Evolutionary conservation across 2,888 invertebrate species (phyloP).

Genomic region (Siphlonurus alternatus): DNA sequence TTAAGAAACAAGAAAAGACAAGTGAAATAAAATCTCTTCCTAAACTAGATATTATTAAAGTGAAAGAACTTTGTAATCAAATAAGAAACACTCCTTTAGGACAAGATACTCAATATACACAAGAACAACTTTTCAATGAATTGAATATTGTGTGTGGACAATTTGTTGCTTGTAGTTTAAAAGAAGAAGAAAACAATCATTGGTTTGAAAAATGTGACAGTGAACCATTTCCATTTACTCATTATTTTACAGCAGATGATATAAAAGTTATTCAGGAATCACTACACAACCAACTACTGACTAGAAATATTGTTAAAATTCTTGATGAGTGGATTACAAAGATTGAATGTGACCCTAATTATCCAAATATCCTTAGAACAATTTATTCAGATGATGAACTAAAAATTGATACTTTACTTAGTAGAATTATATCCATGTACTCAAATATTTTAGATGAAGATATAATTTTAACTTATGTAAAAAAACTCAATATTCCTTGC

Average conservation of each 20-base stretch:
- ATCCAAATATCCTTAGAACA: conserved; percentile 13
- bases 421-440: conserved; percentile 22
- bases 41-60: background rate
- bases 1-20: background rate
- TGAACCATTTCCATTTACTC: conserved; percentile 17
- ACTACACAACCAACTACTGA: conserved; percentile 15
- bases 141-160: background rate
- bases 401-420: conserved; percentile 21
- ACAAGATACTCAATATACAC: background rate
- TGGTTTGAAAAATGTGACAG: background rate
- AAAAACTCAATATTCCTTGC: conserved; percentile 16
- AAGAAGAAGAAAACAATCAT: conserved; percentile 9
- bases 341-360: conserved; percentile 5
- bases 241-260: conserved; percentile 16
- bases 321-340: conserved; percentile 13
- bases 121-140: background rate
- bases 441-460: conserved; percentile 19
- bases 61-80: conserved; percentile 1
- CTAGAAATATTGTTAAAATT: conserved; percentile 11
- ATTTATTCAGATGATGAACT: conserved; percentile 16
- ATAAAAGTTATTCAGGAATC: conserved; percentile 14
- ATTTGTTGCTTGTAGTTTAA: background rate
- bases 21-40: background rate
- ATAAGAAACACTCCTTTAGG: conserved; percentile 1
- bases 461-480: conserved; percentile 16